These are phyloP conservation scores for Synergus umbraculus DNA, from an alignment of 2,888 invertebrate genomes.

Conservation along the genomic window DNA sequence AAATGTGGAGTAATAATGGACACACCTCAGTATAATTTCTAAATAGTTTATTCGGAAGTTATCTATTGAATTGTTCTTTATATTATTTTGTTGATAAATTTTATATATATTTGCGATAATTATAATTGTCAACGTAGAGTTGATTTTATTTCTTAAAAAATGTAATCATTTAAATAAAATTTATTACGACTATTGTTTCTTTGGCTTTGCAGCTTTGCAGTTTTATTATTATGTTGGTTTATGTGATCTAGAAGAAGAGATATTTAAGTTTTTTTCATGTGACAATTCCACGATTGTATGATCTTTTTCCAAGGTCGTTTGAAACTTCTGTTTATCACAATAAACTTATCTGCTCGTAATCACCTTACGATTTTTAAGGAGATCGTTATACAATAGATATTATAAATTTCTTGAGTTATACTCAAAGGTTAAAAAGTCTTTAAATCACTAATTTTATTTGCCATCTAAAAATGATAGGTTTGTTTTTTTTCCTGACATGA, in stretches of 20 bases:
- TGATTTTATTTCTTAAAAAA: background rate
- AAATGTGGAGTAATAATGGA: background rate
- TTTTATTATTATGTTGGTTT: background rate
- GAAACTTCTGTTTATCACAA: background rate
- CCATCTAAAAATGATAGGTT: background rate
- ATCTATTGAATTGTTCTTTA: background rate
- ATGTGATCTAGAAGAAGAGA: background rate
- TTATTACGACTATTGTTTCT: background rate
- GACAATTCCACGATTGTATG: slow-evolving; percentile 21
- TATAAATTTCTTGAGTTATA: background rate
- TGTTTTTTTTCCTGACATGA: too few relatives aligned
- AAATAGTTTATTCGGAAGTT: background rate
- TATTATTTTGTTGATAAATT: background rate
- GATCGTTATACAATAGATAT: background rate
- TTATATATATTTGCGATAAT: background rate
- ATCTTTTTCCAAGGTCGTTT: background rate
- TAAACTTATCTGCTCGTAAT: background rate
- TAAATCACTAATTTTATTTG: background rate
- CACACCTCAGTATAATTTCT: background rate
- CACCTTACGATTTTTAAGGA: background rate
- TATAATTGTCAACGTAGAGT: background rate
- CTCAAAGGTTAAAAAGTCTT: background rate
- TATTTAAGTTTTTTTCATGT: slow-evolving; percentile 4
- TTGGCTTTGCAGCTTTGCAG: background rate
- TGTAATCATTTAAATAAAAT: background rate